Conservation (phyloP, 2,888 invertebrate genomes). For the Phyto melanocephala region DNA sequence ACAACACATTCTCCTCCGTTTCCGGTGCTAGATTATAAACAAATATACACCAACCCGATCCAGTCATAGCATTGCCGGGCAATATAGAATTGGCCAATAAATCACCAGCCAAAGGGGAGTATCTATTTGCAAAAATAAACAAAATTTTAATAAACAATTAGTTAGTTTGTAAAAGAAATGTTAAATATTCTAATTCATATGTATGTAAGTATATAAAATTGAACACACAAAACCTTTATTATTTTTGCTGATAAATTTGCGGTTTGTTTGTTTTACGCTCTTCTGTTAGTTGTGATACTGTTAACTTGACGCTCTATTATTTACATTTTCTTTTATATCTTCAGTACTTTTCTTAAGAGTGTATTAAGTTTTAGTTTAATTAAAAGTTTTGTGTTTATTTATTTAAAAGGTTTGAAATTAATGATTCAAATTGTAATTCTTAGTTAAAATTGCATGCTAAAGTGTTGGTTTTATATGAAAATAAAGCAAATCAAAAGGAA, state of each 20-base stretch:
- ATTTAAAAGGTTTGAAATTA: constrained; percentile 7
- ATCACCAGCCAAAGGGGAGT: constrained; percentile 91
- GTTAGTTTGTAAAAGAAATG: not conserved
- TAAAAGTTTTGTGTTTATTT: constrained; percentile 18
- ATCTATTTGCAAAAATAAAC: constrained; percentile 73
- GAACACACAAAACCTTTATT: too few species aligned
- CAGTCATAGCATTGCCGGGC: constrained; percentile 91
- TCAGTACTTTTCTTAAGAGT: not conserved
- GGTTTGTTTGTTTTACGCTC: too few species aligned
- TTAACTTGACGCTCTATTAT: not conserved
- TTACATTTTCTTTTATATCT: not conserved
- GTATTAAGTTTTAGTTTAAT: not conserved
- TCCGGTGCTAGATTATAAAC: constrained; percentile 97
- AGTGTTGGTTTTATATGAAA: constrained; percentile 30
- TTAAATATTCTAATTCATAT: not conserved
- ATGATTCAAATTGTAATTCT: not conserved
- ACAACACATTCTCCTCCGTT: constrained; percentile 96
- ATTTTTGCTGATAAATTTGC: too few species aligned
- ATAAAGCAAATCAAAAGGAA: constrained; percentile 13
- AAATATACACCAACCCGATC: constrained; percentile 90
- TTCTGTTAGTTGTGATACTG: too few species aligned
- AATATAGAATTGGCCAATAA: constrained; percentile 87
- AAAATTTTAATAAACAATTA: constrained; percentile 4
- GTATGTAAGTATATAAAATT: too few species aligned
- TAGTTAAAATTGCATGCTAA: constrained; percentile 50